These are phyloP conservation scores for Parazoanthus atlanticus DNA, from an alignment of 92 coral and sea anemone species.

Conservation along the genomic window DNA sequence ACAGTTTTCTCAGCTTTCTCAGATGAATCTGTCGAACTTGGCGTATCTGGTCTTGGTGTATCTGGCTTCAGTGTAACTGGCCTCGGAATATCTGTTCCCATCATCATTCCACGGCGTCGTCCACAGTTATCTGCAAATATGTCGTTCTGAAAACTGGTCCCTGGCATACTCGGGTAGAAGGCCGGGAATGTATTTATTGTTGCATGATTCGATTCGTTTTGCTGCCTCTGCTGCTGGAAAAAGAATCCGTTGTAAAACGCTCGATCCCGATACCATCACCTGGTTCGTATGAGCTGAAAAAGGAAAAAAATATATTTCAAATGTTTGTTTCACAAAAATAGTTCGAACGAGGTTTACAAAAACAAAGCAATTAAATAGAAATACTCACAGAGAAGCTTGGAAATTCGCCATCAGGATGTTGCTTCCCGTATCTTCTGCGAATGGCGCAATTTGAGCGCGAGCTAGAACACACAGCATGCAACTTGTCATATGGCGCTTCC, in stretches of 20 bases:
- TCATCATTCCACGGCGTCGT: background rate
- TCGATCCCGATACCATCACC: background rate
- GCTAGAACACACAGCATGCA: background rate
- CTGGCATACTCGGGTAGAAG: constrained; percentile 11
- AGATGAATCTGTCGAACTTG: too few species aligned
- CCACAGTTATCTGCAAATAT: background rate
- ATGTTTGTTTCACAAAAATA: background rate
- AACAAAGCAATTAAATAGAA: constrained; percentile 7
- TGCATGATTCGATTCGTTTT: background rate
- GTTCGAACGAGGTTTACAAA: background rate
- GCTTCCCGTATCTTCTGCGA: background rate
- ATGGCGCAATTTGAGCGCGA: background rate
- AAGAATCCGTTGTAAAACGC: background rate
- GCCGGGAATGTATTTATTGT: background rate
- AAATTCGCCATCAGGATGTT: background rate
- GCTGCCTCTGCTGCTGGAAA: constrained; percentile 14
- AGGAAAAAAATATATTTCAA: background rate
- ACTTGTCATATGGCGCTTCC: constrained; percentile 1
- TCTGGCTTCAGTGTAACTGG: too few species aligned
- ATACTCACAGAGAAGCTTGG: background rate
- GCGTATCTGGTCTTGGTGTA: too few species aligned
- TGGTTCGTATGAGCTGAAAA: constrained; percentile 3
- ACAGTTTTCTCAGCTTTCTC: too few species aligned
- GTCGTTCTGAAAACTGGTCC: constrained; percentile 5
- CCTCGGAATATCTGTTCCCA: too few species aligned